Evolutionary conservation across 2,888 invertebrate species (phyloP), one percentile per base, ranked within the genome.

Genomic region (Linnaemya vulpina): DNA sequence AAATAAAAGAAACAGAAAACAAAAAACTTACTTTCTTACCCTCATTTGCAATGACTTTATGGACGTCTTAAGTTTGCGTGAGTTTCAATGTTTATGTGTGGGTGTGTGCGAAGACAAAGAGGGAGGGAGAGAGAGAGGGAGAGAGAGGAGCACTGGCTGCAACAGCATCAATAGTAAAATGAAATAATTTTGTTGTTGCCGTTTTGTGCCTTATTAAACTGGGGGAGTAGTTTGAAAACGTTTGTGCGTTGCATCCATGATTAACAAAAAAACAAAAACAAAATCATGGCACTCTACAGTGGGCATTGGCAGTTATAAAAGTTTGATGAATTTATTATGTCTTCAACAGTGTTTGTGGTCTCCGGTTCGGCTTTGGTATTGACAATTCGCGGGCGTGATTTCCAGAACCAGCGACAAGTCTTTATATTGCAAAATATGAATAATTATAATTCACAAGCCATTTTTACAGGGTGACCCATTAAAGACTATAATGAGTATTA

Each of bases 161-260:
- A 62, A 43, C 22, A 53, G 53, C 25, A 75, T 68, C 70, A 74
- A 70, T 58, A 60, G 68, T 38, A 46, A 65, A 77, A 63, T 25
- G 30, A 70, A 60, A 73, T 58, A 35, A 60, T 70, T 40, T 60
- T 58, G 38, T 30, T 63, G 20, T 62, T 73, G 62, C 13, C 49
- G 11, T 13, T 83, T n/a, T 73, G 38, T 71, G 80, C 58, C 81
- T 70, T 74, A 17, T 8, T 70, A 73, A 81, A 65, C 67, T 43
- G 60, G 70, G 82, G 71, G 82, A 62, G 78, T 15, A 75, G 40
- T 70, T 65, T 58, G 51, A 11, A 13, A 85, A 71, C 68, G 70
- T 70, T 84, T 85, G 63, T 75, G 84, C 68, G 77, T 81, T 81
- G 68, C 76, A 84, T 76, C 38, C 55, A 70, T 51, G 63, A 80